Base-by-base conservation (phyloP, 2,797 vertebrate species). In the Chelon auratus region DNA sequence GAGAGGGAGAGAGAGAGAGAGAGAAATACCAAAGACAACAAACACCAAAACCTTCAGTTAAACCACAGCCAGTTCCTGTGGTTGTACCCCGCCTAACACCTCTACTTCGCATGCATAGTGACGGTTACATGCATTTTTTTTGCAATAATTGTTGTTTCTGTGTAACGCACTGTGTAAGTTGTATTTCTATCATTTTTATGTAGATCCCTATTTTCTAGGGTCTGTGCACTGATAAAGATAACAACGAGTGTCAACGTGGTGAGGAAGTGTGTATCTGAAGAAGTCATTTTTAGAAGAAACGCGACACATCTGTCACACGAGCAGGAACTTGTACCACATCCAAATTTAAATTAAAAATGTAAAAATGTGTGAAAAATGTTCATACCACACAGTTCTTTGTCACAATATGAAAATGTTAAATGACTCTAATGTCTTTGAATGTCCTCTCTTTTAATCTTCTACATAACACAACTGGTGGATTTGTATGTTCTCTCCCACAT, bases 51-150 rank as follows among this genome's bases (percentile, higher is more conserved):
- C 22, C 15, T 17, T 3, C 61, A 3, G 66, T 45, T 59, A 33
- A 66, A 66, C 57, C 48, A 53, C 45, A 70, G 2, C 12, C 24
- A 33, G 4, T 74, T 82, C 26, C 64, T 78, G 37, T 69, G 0
- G 50, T 14, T 54, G n/a, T 9, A 42, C 40, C 26, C 43, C 61
- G 62, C 26, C 43, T 12, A 13, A 40, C 30, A 33, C 30, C 30
- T 40, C 39, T 8, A 12, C 39, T 40, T 10, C 3, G 39, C 39
- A 11, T 40, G 30, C 30, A 6, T 5, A 33, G 5, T 33, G 30
- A 33, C 5, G 30, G 30, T 33, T 33, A 8, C 30, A 33, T 33
- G 39, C 12, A 40, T 10, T 40, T 40, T 40, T 40, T 11, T 33
- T 33, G 30, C 30, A 33, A 33, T 33, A 33, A 33, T 33, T 33